A percentile compares a stretch with the other conserved stretches of the same genome.
These are phyloP conservation scores for Edolisoma coerulescens DNA, from an alignment of 2,113 vertebrate genomes.

Conservation along the genomic window DNA sequence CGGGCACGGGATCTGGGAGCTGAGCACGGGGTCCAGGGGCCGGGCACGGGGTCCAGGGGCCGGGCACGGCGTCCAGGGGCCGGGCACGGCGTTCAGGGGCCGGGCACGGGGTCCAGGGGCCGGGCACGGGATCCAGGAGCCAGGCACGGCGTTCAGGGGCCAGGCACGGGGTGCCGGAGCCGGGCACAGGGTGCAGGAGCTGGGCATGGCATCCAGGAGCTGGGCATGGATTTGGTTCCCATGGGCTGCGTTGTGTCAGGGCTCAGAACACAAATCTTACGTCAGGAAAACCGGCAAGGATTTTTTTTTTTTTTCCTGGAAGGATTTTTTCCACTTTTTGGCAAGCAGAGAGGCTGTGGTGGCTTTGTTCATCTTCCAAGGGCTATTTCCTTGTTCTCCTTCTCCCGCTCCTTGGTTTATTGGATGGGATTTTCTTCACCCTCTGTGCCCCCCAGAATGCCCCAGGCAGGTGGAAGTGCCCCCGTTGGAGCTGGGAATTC, in stretches of 20 bases:
- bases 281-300: neutral
- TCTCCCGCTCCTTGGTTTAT: neutral
- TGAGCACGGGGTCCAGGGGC: too few relatives aligned
- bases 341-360: neutral
- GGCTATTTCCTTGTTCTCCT: accelerated
- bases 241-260: neutral
- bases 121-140: too few relatives aligned
- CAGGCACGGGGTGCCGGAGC: too few relatives aligned
- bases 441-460: neutral
- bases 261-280: neutral
- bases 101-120: too few relatives aligned
- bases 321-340: neutral
- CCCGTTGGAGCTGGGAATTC: neutral
- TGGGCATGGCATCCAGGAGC: neutral
- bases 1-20: too few relatives aligned
- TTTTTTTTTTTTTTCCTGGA: neutral
- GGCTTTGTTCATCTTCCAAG: neutral
- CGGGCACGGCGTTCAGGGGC: too few relatives aligned
- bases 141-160: too few relatives aligned
- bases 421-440: accelerated
- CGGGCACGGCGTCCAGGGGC: too few relatives aligned
- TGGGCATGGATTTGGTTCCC: neutral
- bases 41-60: too few relatives aligned
- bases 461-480: neutral
- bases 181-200: too few relatives aligned